Percentiles rank a stretch among this genome's conserved stretches.
Evolutionary conservation across 2,888 invertebrate species (phyloP).

Genomic region (Polydrusus tereticollis): DNA sequence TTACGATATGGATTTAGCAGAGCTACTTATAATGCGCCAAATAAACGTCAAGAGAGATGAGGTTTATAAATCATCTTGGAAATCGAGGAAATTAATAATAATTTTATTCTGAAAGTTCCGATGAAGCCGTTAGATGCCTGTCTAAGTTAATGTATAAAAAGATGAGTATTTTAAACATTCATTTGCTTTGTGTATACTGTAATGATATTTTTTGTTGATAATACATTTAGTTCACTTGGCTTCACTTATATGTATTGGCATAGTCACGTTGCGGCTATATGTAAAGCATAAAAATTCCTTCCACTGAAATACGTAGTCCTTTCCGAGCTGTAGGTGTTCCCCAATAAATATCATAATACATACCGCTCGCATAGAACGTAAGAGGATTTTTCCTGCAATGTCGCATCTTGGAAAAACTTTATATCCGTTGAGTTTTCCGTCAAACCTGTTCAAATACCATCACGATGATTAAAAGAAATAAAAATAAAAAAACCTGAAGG

Average conservation of each 20-base stretch:
- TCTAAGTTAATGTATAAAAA: too few species aligned
- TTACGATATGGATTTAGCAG: slow-evolving; percentile 25
- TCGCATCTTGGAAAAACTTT: neutral
- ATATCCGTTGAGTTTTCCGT: neutral
- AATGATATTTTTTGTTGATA: too few species aligned
- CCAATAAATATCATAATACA: too few species aligned
- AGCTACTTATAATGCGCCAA: slow-evolving; percentile 21
- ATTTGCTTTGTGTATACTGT: too few species aligned
- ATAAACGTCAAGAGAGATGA: slow-evolving; percentile 8
- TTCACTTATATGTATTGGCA: too few species aligned
- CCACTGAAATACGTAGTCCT: too few species aligned
- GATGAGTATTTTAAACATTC: too few species aligned
- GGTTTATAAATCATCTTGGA: slow-evolving; percentile 29
- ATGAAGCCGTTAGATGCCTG: neutral
- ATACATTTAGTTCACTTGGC: too few species aligned
- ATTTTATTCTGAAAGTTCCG: slow-evolving; percentile 16
- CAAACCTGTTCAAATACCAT: slow-evolving; percentile 4
- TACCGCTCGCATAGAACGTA: too few species aligned
- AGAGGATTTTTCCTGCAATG: neutral
- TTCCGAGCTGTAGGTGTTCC: too few species aligned
- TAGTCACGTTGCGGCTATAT: too few species aligned
- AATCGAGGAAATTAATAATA: slow-evolving; percentile 26
- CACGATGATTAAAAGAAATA: slow-evolving; percentile 14
- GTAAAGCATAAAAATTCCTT: too few species aligned
- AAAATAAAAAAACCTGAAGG: slow-evolving; percentile 5